phyloP scores from a whole-genome alignment of 2,113 vertebrate species.

The Halcyon malimbica region DNA sequence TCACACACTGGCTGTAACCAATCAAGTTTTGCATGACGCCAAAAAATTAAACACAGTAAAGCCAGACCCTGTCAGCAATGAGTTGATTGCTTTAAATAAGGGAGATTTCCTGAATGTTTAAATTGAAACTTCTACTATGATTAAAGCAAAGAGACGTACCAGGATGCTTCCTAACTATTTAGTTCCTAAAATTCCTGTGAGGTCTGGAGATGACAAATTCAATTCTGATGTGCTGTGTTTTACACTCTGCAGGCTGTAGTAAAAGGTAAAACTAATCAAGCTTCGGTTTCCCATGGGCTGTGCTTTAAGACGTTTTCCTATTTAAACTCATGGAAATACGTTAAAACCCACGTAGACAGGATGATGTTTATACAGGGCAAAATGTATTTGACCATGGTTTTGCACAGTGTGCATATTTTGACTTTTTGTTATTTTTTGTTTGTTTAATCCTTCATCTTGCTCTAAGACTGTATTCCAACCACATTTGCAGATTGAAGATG shows the following conservation, averaged over 20 bases:
- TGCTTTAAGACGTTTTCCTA: constrained; percentile 79
- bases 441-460: constrained; percentile 68
- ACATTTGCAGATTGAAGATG: constrained; percentile 35
- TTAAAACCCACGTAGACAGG: constrained; percentile 73
- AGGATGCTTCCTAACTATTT: constrained; percentile 84
- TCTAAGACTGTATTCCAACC: constrained; percentile 62
- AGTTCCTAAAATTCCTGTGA: constrained; percentile 87
- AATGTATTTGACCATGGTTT: constrained; percentile 67
- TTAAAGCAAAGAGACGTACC: constrained; percentile 85
- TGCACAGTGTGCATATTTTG: constrained; percentile 74
- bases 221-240: constrained; percentile 86
- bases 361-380: constrained; percentile 77
- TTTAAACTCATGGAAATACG: constrained; percentile 82
- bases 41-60: constrained; percentile 83
- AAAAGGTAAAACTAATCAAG: constrained; percentile 86
- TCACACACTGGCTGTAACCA: constrained; percentile 74
- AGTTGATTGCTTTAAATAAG: constrained; percentile 88
- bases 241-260: constrained; percentile 84
- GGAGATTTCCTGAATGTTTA: constrained; percentile 87
- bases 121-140: constrained; percentile 86
- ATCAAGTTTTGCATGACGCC: constrained; percentile 80
- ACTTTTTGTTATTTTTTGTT: constrained; percentile 77
- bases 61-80: constrained; percentile 78
- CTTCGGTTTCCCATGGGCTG: constrained; percentile 80
- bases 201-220: constrained; percentile 88